Evolutionary conservation across 64 coral and sea anemone genomes (phyloP).

Genomic region (Dendrophyllia cribrosa): DNA sequence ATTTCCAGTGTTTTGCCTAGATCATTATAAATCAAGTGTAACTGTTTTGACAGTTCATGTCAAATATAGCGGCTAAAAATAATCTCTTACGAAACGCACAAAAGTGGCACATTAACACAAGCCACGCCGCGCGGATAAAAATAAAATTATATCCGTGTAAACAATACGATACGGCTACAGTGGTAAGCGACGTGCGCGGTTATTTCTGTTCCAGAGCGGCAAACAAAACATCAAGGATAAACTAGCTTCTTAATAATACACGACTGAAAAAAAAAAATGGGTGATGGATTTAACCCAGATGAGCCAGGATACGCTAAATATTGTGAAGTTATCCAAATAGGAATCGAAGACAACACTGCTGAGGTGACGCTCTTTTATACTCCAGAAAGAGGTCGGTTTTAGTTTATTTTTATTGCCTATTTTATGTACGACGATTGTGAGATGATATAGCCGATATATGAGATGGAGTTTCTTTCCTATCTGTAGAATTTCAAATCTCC

Average conservation of each 20-base stretch:
- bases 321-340: slow-evolving; percentile 34
- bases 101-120: slow-evolving; percentile 1
- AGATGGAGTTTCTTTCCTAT: not conserved
- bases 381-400: slow-evolving; percentile 33
- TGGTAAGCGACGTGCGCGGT: not conserved
- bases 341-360: slow-evolving; percentile 24
- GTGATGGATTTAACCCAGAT: not conserved
- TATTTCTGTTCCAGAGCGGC: not conserved
- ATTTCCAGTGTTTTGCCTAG: not conserved
- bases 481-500: not conserved
- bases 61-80: slow-evolving; percentile 2
- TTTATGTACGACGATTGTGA: not conserved
- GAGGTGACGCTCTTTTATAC: slow-evolving; percentile 38
- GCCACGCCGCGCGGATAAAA: not conserved
- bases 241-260: not conserved
- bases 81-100: not conserved
- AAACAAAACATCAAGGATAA: not conserved
- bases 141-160: not conserved
- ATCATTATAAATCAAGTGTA: not conserved
- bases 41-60: not conserved
- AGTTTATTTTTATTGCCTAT: not conserved
- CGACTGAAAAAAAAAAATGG: not conserved
- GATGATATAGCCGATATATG: not conserved
- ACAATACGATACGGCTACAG: not conserved
- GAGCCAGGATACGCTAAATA: slow-evolving; percentile 12